Base-by-base conservation (phyloP, 2,888 invertebrate species). In the Stomorhina lunata region DNA sequence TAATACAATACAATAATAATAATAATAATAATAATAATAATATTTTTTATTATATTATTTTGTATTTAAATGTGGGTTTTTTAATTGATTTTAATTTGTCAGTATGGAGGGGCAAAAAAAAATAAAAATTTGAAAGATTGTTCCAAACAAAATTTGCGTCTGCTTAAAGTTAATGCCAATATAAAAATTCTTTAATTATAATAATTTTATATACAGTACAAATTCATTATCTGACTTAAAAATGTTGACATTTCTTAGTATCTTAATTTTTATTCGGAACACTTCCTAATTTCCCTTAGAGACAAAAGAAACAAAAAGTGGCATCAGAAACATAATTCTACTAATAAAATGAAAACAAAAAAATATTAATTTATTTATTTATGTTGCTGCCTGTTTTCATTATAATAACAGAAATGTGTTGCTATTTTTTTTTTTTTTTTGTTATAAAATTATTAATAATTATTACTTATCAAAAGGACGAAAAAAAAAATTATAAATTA, bases 71-170 rank as follows among this genome's bases (percentile, higher is more conserved):
- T 7, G 37, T 45, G 63, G n/a, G 32, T 25, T 27, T 69, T 43
- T 55, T 45, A 78, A 78, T 71, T 71, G 63, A 55, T 78, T 53
- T 61, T 43, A 69, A 63, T 65, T 63, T 65, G 32, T 20, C 32
- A 45, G 29, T 20, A 27, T 45, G 10, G 17, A 43, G 15, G 4
- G 5, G 7, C 48, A 43, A 66, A 45, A 20, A 45, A 45, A 34
- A n/a, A 17, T 0, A 65, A 20, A 6, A 57, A 63, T 0, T 20
- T 17, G 2, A 10, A 63, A 29, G 45, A 40, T n/a, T n/a, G n/a
- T n/a, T n/a, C n/a, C n/a, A n/a, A n/a, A n/a, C n/a, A n/a, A n/a
- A n/a, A n/a, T n/a, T n/a, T n/a, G n/a, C n/a, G n/a, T n/a, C n/a
- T n/a, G n/a, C n/a, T n/a, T n/a, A n/a, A n/a, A n/a, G n/a, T n/a